A percentile compares a stretch with the other conserved stretches of the same genome.
Conservation (phyloP, 2,113 vertebrate species). For the Serilophus lunatus region DNA sequence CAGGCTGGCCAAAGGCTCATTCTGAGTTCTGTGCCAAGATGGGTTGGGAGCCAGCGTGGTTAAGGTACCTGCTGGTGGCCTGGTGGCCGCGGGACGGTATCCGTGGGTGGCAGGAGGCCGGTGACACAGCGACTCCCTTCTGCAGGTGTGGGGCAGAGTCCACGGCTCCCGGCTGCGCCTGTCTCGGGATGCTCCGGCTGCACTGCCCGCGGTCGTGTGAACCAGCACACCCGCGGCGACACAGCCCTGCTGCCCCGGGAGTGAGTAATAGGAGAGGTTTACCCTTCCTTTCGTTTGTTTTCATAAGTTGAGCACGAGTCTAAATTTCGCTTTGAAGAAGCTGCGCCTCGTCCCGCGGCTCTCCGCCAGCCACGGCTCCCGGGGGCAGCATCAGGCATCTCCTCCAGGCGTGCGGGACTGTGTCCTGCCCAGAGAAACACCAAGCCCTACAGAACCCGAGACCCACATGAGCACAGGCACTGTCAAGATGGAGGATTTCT, state of each 20-base stretch:
- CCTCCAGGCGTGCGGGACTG: rapidly evolving
- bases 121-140: background rate
- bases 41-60: background rate
- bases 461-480: background rate
- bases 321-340: background rate
- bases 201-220: rapidly evolving
- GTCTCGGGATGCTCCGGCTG: background rate
- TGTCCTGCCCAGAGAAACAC: background rate
- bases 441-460: rapidly evolving
- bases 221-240: rapidly evolving
- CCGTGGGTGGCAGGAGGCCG: background rate
- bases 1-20: rapidly evolving
- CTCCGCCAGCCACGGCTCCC: rapidly evolving
- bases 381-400: background rate
- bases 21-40: rapidly evolving
- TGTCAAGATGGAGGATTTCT: background rate
- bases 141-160: background rate
- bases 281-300: background rate
- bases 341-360: rapidly evolving
- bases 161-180: rapidly evolving
- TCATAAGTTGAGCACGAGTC: background rate
- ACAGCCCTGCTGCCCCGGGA: background rate
- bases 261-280: background rate
- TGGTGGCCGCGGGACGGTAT: rapidly evolving
- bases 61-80: background rate